Conservation (phyloP, 2,888 invertebrate species). For the Diarsia rubi region DNA sequence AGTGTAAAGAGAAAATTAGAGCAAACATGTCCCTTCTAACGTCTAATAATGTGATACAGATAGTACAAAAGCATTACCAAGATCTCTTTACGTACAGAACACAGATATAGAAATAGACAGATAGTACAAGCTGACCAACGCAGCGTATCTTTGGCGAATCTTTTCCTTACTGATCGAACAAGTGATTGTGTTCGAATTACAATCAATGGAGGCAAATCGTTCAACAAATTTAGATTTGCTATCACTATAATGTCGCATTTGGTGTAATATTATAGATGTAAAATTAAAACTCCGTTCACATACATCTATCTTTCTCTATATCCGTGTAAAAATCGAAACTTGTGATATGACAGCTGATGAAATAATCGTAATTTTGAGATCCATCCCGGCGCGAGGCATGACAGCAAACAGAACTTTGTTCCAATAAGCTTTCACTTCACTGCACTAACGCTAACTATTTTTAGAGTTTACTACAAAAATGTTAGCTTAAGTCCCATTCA, state of each 20-base stretch:
- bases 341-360: conserved; percentile 67
- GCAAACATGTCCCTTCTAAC: conserved; percentile 78
- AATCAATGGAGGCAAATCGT: conserved; percentile 34
- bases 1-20: conserved; percentile 81
- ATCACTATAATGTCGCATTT: conserved; percentile 23
- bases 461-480: conserved; percentile 81
- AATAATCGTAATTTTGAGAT: conserved; percentile 81
- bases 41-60: conserved; percentile 81
- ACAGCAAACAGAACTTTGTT: conserved; percentile 82
- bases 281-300: conserved; percentile 19
- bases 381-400: conserved; percentile 78
- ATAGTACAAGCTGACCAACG: conserved; percentile 1
- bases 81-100: conserved; percentile 70
- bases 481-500: conserved; percentile 84
- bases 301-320: conserved; percentile 35
- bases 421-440: conserved; percentile 79
- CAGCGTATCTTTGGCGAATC: conserved; percentile 11
- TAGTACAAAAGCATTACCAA: conserved; percentile 76
- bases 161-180: conserved; percentile 4
- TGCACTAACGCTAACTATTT: conserved; percentile 83
- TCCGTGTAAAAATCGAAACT: conserved; percentile 51
- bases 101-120: conserved; percentile 33
- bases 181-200: not conserved
- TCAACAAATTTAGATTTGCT: conserved; percentile 46
- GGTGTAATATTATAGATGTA: conserved; percentile 5